phyloP scores from a whole-genome alignment of 2,797 vertebrate genomes.

The Staurois parvus region DNA sequence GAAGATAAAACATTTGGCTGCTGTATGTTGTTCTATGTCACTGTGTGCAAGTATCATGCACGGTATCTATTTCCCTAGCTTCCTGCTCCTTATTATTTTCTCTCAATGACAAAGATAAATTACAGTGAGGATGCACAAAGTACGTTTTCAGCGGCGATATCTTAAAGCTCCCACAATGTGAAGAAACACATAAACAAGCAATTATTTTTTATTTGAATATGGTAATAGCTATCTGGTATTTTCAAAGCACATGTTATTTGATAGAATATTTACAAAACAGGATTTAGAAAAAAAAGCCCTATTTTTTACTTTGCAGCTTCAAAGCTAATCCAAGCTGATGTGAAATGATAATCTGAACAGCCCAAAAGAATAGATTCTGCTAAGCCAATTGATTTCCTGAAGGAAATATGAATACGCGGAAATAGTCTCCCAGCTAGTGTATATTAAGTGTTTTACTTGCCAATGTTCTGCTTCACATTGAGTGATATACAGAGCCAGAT shows the following conservation, averaged over 20 bases:
- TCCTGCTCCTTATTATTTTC: conserved; percentile 28
- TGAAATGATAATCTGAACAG: not conserved
- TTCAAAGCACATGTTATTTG: not conserved
- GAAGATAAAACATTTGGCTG: not conserved
- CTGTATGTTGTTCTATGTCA: conserved; percentile 9
- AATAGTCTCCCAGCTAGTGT: not conserved
- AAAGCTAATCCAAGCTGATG: not conserved
- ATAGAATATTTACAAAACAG: not conserved
- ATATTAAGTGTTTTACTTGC: not conserved
- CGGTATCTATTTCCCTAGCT: conserved; percentile 25
- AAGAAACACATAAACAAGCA: conserved; percentile 30
- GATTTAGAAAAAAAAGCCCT: not conserved
- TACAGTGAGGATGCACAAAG: conserved; percentile 15
- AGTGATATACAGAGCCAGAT: not conserved
- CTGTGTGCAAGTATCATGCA: conserved; percentile 9
- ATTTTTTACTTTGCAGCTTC: not conserved
- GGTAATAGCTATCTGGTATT: not conserved
- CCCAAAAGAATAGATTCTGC: too few species aligned
- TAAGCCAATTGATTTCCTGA: not conserved
- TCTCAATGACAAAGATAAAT: conserved; percentile 47
- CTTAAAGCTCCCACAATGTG: conserved; percentile 24
- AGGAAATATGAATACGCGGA: not conserved
- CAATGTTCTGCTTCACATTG: not conserved
- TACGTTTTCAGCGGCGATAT: conserved; percentile 18
- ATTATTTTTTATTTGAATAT: conserved; percentile 28